Conservation (phyloP, 2,113 vertebrate genomes). For the Diadophis punctatus region DNA sequence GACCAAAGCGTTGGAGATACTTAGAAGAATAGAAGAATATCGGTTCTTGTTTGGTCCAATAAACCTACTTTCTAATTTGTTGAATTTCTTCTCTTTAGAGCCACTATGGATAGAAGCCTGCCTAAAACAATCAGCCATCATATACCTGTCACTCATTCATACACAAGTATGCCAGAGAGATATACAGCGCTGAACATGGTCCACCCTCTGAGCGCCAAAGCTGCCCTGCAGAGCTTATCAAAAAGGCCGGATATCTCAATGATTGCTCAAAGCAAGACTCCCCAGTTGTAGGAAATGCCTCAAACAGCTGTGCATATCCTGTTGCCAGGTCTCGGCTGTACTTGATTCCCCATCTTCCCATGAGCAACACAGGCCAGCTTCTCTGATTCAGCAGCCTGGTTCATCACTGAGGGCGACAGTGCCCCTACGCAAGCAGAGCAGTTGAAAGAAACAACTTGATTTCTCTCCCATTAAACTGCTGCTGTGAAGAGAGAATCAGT, state of each 20-base stretch:
- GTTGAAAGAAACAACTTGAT: constrained; percentile 30
- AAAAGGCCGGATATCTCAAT: constrained; percentile 46
- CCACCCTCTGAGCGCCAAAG: constrained; percentile 62
- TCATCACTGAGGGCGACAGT: background rate
- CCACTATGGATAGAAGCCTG: constrained; percentile 8
- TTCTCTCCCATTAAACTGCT: constrained; percentile 45
- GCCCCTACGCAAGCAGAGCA: constrained; percentile 23
- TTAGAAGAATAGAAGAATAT: background rate
- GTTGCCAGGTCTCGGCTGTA: background rate
- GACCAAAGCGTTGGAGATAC: background rate
- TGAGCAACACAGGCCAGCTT: background rate
- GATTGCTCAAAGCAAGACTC: constrained; percentile 49
- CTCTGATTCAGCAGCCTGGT: constrained; percentile 8
- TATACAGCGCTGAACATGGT: constrained; percentile 22
- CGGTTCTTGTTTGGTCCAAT: background rate
- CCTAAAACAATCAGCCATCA: constrained; percentile 38
- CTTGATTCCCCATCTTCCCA: background rate
- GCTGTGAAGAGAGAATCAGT: constrained; percentile 29
- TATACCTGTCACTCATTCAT: constrained; percentile 41
- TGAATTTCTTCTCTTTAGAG: constrained; percentile 57
- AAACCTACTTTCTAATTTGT: background rate
- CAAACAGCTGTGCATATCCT: background rate
- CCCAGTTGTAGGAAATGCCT: constrained; percentile 20
- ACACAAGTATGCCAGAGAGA: constrained; percentile 23
- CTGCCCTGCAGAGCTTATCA: constrained; percentile 65